Evolutionary conservation across 2,888 invertebrate genomes (phyloP), one percentile per base, ranked within the genome.

Genomic region (Teinopalpus imperialis): DNA sequence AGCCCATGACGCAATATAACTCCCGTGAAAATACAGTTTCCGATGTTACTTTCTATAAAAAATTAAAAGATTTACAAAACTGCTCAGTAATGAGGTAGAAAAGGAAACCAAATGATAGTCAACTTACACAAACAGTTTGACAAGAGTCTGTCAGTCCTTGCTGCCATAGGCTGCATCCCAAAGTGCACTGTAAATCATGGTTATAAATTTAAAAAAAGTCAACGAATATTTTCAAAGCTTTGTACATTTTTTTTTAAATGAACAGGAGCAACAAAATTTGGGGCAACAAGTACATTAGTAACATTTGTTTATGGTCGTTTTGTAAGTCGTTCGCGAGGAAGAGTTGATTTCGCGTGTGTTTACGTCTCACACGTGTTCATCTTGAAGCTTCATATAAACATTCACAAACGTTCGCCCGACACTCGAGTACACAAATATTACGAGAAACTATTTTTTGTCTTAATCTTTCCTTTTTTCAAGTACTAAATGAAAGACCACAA

Each of bases 71-170:
- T n/a, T 37, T 3, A 21, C 3, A 18, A n/a, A 26, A n/a, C n/a
- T n/a, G n/a, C n/a, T n/a, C n/a, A n/a, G n/a, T n/a, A n/a, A n/a
- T n/a, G n/a, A n/a, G n/a, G n/a, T n/a, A n/a, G n/a, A n/a, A n/a
- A n/a, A n/a, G n/a, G n/a, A n/a, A n/a, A n/a, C n/a, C n/a, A 36
- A 36, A 16, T 31, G 16, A 1, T 14, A 2, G 14, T 24, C n/a
- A 60, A 95, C 96, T 95, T 90, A 96, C 96, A 79, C 96, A 97
- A 74, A 93, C 93, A 61, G 91, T 91, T 77, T 93, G 93, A 69
- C 96, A 96, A 29, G 94, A 93, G 37, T 92, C 91, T 64, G 93
- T 91, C 59, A 96, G 80, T 20, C 95, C 95, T 61, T 90, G 89
- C 70, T 92, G 91, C 96, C 95, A 96, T 53, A 94, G 83, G 61